These are phyloP conservation scores for Brachionus calyciflorus DNA, from an alignment of 1,140 invertebrate genomes.

Conservation along the genomic window DNA sequence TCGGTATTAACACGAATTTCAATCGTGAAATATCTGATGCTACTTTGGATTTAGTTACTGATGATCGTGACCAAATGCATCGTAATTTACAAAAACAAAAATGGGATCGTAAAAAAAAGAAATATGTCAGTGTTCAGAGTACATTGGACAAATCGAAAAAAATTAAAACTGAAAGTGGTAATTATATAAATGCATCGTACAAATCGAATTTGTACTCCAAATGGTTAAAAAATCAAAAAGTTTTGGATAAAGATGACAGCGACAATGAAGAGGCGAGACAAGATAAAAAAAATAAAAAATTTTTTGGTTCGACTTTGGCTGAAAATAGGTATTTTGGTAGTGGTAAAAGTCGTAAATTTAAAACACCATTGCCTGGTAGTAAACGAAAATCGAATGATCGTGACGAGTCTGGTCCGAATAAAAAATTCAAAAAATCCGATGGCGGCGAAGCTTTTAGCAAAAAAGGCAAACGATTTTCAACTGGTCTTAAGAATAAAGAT, in stretches of 20 bases:
- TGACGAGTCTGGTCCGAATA: background rate
- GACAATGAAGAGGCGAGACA: background rate
- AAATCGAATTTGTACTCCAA: constrained; percentile 32
- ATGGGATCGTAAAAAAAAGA: constrained; percentile 47
- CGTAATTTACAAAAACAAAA: constrained; percentile 39
- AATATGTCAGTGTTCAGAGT: constrained; percentile 17
- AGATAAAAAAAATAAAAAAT: constrained; percentile 36
- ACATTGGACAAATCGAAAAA: constrained; percentile 30
- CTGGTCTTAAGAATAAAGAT: constrained; percentile 20
- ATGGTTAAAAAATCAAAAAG: constrained; percentile 45
- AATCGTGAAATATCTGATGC: constrained; percentile 23
- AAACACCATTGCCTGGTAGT: background rate
- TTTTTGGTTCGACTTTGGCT: constrained; percentile 18
- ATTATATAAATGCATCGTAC: constrained; percentile 46
- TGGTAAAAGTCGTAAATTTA: constrained; percentile 1
- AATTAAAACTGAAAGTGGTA: constrained; percentile 45
- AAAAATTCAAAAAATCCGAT: constrained; percentile 1
- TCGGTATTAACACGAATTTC: constrained; percentile 35
- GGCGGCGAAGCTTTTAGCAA: too few relatives aligned
- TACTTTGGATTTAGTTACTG: constrained; percentile 5
- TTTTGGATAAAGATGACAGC: background rate
- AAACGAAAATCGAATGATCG: background rate
- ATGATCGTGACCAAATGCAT: constrained; percentile 19
- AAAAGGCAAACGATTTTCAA: constrained; percentile 11
- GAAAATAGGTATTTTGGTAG: constrained; percentile 42